Evolutionary conservation across 2,888 invertebrate species (phyloP).

Genomic region (Sarcophaga carnaria): DNA sequence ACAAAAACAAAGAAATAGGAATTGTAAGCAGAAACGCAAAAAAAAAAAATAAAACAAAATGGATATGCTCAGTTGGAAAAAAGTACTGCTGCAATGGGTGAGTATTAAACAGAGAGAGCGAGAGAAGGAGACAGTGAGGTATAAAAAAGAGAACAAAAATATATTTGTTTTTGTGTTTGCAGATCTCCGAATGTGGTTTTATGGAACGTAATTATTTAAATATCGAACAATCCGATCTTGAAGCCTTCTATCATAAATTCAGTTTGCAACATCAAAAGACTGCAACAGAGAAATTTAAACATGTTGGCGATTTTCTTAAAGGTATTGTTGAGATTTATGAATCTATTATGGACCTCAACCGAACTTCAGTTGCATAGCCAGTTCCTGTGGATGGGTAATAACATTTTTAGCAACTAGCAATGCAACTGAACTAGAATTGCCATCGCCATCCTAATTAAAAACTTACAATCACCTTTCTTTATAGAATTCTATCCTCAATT

Average conservation of each 20-base stretch:
- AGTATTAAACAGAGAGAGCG: slow-evolving; percentile 30
- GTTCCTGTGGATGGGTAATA: no score
- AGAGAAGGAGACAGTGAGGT: background rate
- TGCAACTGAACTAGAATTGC: no score
- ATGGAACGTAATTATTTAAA: slow-evolving; percentile 72
- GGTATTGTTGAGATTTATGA: slow-evolving; percentile 70
- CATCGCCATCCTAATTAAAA: no score
- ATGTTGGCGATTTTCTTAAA: slow-evolving; percentile 74
- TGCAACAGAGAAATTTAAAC: slow-evolving; percentile 22
- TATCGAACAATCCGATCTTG: slow-evolving; percentile 78
- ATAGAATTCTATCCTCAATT: slow-evolving; percentile 78
- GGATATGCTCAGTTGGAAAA: slow-evolving; percentile 75
- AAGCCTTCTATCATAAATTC: slow-evolving; percentile 76
- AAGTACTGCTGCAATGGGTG: slow-evolving; percentile 76
- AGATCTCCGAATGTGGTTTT: slow-evolving; percentile 77
- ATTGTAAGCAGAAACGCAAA: slow-evolving; percentile 8
- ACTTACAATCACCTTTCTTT: no score
- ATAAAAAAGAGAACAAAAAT: background rate
- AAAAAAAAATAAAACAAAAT: slow-evolving; percentile 65
- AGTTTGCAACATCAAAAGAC: slow-evolving; percentile 65
- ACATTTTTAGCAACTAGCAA: no score
- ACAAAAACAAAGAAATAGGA: background rate
- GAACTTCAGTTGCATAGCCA: no score
- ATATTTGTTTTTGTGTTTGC: slow-evolving; percentile 23
- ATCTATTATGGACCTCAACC: background rate